Conservation (phyloP, 1,140 invertebrate species). For the Diachasma alloeum region DNA sequence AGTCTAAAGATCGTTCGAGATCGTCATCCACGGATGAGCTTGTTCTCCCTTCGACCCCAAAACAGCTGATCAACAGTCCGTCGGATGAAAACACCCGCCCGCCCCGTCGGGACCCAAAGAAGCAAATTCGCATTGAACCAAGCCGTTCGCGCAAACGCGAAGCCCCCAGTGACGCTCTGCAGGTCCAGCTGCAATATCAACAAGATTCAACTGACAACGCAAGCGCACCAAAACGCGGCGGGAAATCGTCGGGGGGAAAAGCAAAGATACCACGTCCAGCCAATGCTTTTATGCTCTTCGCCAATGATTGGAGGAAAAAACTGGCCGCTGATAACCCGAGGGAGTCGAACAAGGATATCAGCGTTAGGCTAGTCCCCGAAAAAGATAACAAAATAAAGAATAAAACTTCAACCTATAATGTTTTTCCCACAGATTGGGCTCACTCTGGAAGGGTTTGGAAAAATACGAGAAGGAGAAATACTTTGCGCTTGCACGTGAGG, state of each 20-base stretch:
- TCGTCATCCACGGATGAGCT: background rate
- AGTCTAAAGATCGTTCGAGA: background rate
- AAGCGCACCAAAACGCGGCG: constrained; percentile 3
- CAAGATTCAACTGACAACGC: background rate
- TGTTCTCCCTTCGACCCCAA: background rate
- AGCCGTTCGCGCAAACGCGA: constrained; percentile 37
- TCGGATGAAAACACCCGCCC: constrained; percentile 34
- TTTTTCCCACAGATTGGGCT: constrained; percentile 58
- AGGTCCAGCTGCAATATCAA: constrained; percentile 38
- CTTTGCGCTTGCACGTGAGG: constrained; percentile 67
- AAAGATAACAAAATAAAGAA: background rate
- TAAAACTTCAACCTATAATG: constrained; percentile 18
- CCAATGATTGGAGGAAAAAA: constrained; percentile 70
- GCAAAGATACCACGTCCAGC: constrained; percentile 70
- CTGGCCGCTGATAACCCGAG: constrained; percentile 67
- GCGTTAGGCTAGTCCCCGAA: constrained; percentile 61
- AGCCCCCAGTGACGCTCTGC: constrained; percentile 31
- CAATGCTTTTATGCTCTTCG: constrained; percentile 75
- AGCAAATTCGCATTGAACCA: constrained; percentile 41
- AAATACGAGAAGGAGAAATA: constrained; percentile 67
- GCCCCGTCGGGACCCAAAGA: constrained; percentile 28
- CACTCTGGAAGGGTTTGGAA: constrained; percentile 67
- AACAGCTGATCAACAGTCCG: constrained; percentile 35
- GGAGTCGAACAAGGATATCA: constrained; percentile 73
- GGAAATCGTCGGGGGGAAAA: constrained; percentile 38